Evolutionary conservation across 2,888 invertebrate genomes (phyloP).

Genomic region (Pherbina coryleti): DNA sequence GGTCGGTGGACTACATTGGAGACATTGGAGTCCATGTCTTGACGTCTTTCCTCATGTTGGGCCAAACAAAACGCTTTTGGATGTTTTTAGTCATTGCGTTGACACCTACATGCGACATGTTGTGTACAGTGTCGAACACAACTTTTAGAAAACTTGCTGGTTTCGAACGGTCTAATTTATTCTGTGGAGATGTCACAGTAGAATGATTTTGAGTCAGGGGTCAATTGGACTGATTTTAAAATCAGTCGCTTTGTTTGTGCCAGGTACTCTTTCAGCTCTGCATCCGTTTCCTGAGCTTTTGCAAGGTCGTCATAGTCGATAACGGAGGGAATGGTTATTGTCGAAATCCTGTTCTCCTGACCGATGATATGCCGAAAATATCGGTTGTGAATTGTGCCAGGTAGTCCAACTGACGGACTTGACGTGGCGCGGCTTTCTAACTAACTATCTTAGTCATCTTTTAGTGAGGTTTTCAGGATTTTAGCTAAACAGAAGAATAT

Average conservation of each 20-base stretch:
- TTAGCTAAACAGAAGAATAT: too few relatives aligned
- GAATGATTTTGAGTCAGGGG: too few relatives aligned
- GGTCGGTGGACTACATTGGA: background rate
- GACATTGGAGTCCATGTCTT: background rate
- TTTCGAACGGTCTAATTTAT: background rate
- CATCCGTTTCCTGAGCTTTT: conserved; percentile 20
- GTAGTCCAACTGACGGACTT: conserved; percentile 39
- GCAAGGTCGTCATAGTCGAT: conserved; percentile 17
- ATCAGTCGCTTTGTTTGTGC: too few relatives aligned
- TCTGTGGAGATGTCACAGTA: background rate
- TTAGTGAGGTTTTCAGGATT: too few relatives aligned
- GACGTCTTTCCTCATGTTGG: background rate
- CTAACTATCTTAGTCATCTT: too few relatives aligned
- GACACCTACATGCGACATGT: background rate
- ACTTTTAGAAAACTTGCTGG: background rate
- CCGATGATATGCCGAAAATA: conserved; percentile 40
- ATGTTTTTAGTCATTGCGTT: background rate
- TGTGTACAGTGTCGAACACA: background rate
- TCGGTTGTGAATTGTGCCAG: conserved; percentile 44
- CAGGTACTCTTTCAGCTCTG: too few relatives aligned
- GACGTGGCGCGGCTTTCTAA: conserved; percentile 40
- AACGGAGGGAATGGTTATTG: background rate
- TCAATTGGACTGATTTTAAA: too few relatives aligned
- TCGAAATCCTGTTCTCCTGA: conserved; percentile 34
- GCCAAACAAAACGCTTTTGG: background rate